These are phyloP conservation scores for fruit fly (Drosophila melanogaster) DNA, from an alignment of 1,140 invertebrate genomes.

Conservation along the genomic window Release_6_plus_ISO1_MT NC_004354.4:20917001-20917500, in stretches of 20 bases:
- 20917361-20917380: constrained; percentile 46
- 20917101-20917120: constrained; percentile 19
- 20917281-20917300: constrained; percentile 84
- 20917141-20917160: constrained; percentile 5
- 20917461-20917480: constrained; percentile 23
- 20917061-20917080: constrained; percentile 21
- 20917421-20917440: constrained; percentile 25
- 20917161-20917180: constrained; percentile 22
- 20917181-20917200: constrained; percentile 16
- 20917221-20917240: constrained; percentile 81
- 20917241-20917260: constrained; percentile 82
- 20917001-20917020: constrained; percentile 26
- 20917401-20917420: constrained; percentile 40
- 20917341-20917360: constrained; percentile 50
- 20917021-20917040: constrained; percentile 41
- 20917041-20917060: constrained; percentile 6
- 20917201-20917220: constrained; percentile 59
- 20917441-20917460: constrained; percentile 20
- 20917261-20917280: constrained; percentile 69
- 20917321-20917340: constrained; percentile 62
- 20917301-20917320: constrained; percentile 84
- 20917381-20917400: constrained; percentile 53
- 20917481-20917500: not conserved
- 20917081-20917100: constrained; percentile 32
- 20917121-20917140: constrained; percentile 12